A percentile compares a stretch with the other conserved stretches of the same genome.
These are phyloP conservation scores for Pristionchus arcanus DNA, from an alignment of 2,888 invertebrate genomes.

Conservation along the genomic window DNA sequence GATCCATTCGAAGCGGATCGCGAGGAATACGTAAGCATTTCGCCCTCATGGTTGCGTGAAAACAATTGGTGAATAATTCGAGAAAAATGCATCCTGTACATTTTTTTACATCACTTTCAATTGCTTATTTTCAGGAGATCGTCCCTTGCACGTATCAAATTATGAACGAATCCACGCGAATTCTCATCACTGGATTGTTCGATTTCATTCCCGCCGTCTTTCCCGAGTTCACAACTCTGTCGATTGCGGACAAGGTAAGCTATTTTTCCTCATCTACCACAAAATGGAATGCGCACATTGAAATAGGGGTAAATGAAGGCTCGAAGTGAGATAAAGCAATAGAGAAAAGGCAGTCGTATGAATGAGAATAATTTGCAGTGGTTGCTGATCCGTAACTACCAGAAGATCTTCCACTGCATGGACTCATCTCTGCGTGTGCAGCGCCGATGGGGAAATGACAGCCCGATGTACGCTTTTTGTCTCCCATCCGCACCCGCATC, in stretches of 20 bases:
- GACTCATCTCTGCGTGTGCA: neutral
- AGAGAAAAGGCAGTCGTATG: too few species aligned
- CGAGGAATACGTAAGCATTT: conserved; percentile 22
- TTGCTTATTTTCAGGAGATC: neutral
- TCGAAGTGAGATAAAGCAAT: too few species aligned
- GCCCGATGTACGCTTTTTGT: neutral
- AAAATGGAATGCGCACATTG: too few species aligned
- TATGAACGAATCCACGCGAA: conserved; percentile 41
- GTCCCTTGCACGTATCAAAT: conserved; percentile 35
- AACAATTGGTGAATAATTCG: too few species aligned
- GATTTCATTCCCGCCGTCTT: conserved; percentile 4
- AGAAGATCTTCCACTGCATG: conserved; percentile 47
- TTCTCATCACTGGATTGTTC: conserved; percentile 20
- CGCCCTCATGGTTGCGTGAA: too few species aligned
- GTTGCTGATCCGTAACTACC: conserved; percentile 23
- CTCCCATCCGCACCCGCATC: too few species aligned
- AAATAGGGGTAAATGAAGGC: too few species aligned
- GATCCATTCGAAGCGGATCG: conserved; percentile 30
- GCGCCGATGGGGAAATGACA: neutral
- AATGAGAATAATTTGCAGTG: too few species aligned
- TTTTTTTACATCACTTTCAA: too few species aligned
- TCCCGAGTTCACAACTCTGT: neutral
- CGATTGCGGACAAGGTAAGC: conserved; percentile 14
- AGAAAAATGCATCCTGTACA: too few species aligned
- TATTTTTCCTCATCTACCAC: too few species aligned